phyloP scores from a whole-genome alignment of 2,888 invertebrate species.

The Heliconius sara region DNA sequence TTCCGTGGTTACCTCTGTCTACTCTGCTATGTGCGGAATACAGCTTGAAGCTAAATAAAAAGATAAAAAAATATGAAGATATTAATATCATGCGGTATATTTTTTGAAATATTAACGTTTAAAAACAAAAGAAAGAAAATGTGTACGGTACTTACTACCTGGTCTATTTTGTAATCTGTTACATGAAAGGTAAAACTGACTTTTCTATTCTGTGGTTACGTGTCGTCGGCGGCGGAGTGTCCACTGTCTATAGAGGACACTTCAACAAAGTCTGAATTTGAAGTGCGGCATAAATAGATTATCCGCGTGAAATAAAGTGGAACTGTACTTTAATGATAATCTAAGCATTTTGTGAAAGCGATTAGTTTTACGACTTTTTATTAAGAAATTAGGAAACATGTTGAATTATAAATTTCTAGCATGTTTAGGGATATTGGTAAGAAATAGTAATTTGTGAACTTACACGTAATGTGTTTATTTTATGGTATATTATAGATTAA shows the following conservation, averaged over 20 bases:
- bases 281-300: constrained; percentile 31
- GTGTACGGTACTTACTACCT: too few species aligned
- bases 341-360: neutral
- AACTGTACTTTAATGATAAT: constrained; percentile 25
- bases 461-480: constrained; percentile 67
- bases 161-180: constrained; percentile 8
- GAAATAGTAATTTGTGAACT: constrained; percentile 50
- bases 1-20: too few species aligned
- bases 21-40: too few species aligned
- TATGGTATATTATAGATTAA: constrained; percentile 68
- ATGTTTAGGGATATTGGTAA: constrained; percentile 70
- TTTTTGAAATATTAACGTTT: too few species aligned
- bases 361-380: constrained; percentile 9
- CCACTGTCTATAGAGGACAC: constrained; percentile 3
- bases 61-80: too few species aligned
- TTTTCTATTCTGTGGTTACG: constrained; percentile 27
- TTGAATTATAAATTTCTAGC: constrained; percentile 62
- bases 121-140: too few species aligned
- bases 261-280: constrained; percentile 10
- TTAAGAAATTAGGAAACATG: constrained; percentile 49
- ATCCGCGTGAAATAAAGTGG: constrained; percentile 22
- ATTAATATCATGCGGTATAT: too few species aligned
- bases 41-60: too few species aligned
- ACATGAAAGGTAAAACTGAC: neutral
- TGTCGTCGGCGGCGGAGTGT: constrained; percentile 21